Evolutionary conservation across 2,113 vertebrate genomes (phyloP).

Genomic region (Penelope pileata): DNA sequence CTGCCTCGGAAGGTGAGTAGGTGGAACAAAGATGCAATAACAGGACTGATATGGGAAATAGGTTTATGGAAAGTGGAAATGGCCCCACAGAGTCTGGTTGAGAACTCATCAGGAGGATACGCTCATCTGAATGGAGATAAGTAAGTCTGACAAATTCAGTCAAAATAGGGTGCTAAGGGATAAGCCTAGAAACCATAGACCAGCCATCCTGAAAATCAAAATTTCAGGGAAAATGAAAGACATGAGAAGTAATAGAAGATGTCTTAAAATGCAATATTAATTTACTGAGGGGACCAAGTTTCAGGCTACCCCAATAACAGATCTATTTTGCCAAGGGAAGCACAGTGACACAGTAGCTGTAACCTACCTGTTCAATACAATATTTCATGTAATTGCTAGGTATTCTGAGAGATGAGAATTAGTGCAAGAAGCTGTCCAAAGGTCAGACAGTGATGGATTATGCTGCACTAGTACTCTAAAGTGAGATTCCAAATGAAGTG

Average conservation of each 20-base stretch:
- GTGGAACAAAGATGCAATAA: background rate
- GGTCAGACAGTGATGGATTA: background rate
- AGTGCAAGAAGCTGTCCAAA: background rate
- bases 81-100: background rate
- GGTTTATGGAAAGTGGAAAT: background rate
- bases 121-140: background rate
- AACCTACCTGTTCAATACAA: background rate
- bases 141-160: background rate
- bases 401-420: background rate
- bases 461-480: background rate
- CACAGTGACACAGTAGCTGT: background rate
- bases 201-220: background rate
- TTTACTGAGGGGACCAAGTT: background rate
- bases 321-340: background rate
- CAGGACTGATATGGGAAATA: background rate
- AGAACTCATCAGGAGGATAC: background rate
- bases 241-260: background rate
- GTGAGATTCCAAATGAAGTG: background rate
- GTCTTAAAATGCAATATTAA: background rate
- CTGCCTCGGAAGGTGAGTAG: background rate
- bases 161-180: background rate
- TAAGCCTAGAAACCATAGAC: background rate
- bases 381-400: background rate
- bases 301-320: background rate
- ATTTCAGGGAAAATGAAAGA: background rate